phyloP scores from a whole-genome alignment of 1,140 invertebrate genomes.

The Temnothorax nylanderi region DNA sequence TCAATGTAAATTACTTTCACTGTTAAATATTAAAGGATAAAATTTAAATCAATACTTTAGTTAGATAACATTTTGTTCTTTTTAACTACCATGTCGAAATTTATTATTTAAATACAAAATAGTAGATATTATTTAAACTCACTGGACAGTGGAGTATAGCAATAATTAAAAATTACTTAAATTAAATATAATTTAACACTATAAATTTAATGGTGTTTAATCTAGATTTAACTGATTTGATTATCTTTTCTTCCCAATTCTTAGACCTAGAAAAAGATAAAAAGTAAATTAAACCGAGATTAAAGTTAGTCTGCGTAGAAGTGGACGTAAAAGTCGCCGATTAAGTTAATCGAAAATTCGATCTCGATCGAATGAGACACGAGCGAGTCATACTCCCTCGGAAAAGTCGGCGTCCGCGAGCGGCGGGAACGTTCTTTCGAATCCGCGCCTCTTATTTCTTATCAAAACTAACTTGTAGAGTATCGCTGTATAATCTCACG shows the following conservation, averaged over 20 bases:
- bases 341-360: background rate
- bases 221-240: background rate
- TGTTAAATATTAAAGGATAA: too few relatives aligned
- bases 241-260: background rate
- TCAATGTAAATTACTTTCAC: background rate
- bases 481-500: conserved; percentile 81
- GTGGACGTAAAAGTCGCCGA: too few relatives aligned
- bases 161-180: too few relatives aligned
- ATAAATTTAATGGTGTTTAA: background rate
- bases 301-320: background rate
- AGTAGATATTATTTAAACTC: too few relatives aligned
- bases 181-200: too few relatives aligned
- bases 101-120: too few relatives aligned
- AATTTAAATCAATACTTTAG: too few relatives aligned
- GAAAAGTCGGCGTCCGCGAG: conserved; percentile 22
- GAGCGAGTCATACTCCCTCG: too few relatives aligned
- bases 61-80: too few relatives aligned
- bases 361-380: background rate
- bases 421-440: background rate
- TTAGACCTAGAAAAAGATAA: too few relatives aligned
- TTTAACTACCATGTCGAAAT: too few relatives aligned
- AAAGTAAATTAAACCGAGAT: background rate
- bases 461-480: conserved; percentile 82
- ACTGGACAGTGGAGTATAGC: too few relatives aligned
- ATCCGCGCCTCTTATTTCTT: conserved; percentile 67